Conservation (phyloP, 2,888 invertebrate species). For the Cabera pusaria region DNA sequence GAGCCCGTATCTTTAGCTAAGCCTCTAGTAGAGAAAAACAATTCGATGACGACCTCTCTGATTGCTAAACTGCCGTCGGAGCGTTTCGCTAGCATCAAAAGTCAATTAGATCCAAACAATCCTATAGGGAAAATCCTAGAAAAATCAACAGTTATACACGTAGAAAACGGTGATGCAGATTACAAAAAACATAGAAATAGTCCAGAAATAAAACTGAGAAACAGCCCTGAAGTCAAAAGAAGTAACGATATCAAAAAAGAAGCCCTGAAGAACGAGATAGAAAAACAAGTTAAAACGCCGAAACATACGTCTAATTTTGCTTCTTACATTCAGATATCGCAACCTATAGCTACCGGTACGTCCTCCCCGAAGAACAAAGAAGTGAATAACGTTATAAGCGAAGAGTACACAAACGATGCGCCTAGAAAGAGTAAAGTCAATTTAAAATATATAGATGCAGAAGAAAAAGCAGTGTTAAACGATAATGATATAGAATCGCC, state of each 20-base stretch:
- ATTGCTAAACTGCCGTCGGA: slow-evolving; percentile 67
- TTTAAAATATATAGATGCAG: slow-evolving; percentile 69
- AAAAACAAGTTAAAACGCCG: slow-evolving; percentile 71
- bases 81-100: slow-evolving; percentile 72
- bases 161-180: slow-evolving; percentile 68
- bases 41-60: slow-evolving; percentile 62
- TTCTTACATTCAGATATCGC: slow-evolving; percentile 83
- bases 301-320: slow-evolving; percentile 85
- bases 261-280: slow-evolving; percentile 63
- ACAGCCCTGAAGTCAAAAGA: slow-evolving; percentile 41
- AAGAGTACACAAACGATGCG: slow-evolving; percentile 44
- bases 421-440: slow-evolving; percentile 50
- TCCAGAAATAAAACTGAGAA: slow-evolving; percentile 43
- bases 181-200: slow-evolving; percentile 30
- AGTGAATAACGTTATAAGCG: slow-evolving; percentile 41
- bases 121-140: slow-evolving; percentile 79
- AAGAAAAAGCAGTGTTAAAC: slow-evolving; percentile 55
- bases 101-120: slow-evolving; percentile 77
- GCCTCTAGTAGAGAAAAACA: slow-evolving; percentile 55
- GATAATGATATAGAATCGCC: slow-evolving; percentile 76
- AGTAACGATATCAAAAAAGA: slow-evolving; percentile 43
- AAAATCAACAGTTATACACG: slow-evolving; percentile 76
- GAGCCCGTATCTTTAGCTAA: slow-evolving; percentile 69
- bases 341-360: slow-evolving; percentile 73
- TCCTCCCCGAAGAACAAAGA: slow-evolving; percentile 54